Evolutionary conservation across 2,888 invertebrate genomes (phyloP), one percentile per base, ranked within the genome.

Genomic region (Elegia similella): DNA sequence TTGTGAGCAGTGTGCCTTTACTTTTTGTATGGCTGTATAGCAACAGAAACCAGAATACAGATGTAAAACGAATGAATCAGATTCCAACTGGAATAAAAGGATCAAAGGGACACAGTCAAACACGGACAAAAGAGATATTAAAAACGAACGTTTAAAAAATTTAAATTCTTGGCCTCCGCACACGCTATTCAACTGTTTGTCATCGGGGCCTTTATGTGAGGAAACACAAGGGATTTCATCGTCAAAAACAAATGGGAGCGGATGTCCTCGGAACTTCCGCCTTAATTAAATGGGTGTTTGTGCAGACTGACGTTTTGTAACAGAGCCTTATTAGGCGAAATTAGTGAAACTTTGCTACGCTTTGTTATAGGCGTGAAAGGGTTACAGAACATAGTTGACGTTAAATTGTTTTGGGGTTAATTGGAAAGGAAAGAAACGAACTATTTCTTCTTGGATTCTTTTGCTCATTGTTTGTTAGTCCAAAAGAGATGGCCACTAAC

Each of bases 221-320:
- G 59, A 55, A 75, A 70, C 78, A 74, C 76, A 69, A 62, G 76
- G 81, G 80, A 80, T 70, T 75, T 73, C 66, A 60, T 68, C 67
- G 75, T 71, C 72, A 69, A 75, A 74, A 78, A 81, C 77, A 76
- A 80, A 80, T 75, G 62, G 65, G 70, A 66, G 65, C 69, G 66
- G 59, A 68, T 71, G 78, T 73, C 80, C 78, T 78, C 72, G 75
- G 65, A 76, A 80, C 76, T 82, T 80, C 76, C 79, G 75, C 72
- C 73, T 78, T 82, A 84, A 84, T 84, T 82, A 83, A 81, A 78
- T 77, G 73, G 64, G 68, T 78, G 76, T 80, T 78, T 81, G 70
- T 69, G 64, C 64, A 73, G 68, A 74, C 70, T 67, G 67, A 72
- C 73, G 68, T 76, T 78, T 76, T 76, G 69, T 74, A 67, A 58